Evolutionary conservation across 1,140 invertebrate species (phyloP), one percentile per base, ranked within the genome.

Genomic region (Chelonus insularis): DNA sequence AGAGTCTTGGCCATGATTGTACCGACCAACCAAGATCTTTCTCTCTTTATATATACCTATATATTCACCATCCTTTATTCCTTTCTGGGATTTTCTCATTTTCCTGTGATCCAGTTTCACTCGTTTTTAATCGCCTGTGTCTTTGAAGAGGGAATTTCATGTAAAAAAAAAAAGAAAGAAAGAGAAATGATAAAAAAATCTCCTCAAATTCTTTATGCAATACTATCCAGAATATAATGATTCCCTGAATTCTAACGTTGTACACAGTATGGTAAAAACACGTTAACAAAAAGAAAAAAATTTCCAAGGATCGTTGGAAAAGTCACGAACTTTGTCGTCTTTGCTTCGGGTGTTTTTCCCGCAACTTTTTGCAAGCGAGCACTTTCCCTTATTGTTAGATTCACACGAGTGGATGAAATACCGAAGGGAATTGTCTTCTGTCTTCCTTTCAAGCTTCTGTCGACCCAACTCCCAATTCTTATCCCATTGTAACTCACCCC

Each of bases 361-460:
- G 7, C 32, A 37, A 37, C 34, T 55, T 55, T 56, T 56, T 43
- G 54, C 54, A 43, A 56, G 37, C 57, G 16, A 32, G 50, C 57
- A 55, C 50, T 63, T 63, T 63, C 50, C 39, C 57, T 59, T 59
- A 63, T 59, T 63, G 62, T 59, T 57, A 54, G 55, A 52, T 63
- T 63, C 47, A 58, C 61, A 63, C 55, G 55, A 37, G 14, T 51
- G 23, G 20, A 23, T 60, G 41, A 39, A 62, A 57, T 51, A 48
- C 60, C 54, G 23, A 23, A 12, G 55, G 54, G 55, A 56, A 11
- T 1, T n/a, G 32, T 20, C 20, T 52, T 45, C 37, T 61, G 7
- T 47, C 23, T 39, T 18, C 39, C 60, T 62, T 57, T 54, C 41
- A 11, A 36, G 34, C 18, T 32, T 47, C 47, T 57, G 23, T 41